These are phyloP conservation scores for Agapornis roseicollis DNA, from an alignment of 2,113 vertebrate genomes.

Conservation along the genomic window DNA sequence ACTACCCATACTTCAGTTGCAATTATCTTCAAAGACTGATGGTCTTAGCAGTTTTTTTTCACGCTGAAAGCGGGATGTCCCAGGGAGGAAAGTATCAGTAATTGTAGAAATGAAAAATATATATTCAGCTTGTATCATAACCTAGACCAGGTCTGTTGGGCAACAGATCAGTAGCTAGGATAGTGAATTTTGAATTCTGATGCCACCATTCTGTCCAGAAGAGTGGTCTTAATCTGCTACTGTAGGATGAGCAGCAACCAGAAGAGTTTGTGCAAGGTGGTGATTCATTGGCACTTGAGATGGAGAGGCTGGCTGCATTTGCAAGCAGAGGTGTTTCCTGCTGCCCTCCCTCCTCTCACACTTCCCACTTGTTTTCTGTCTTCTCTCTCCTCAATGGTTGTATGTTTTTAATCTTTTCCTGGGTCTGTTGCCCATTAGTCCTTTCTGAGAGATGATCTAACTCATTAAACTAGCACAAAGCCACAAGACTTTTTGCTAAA, in stretches of 20 bases:
- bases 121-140: not conserved
- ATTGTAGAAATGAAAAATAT: not conserved
- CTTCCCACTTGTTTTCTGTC: not conserved
- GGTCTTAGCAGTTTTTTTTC: not conserved
- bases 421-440: not conserved
- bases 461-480: not conserved
- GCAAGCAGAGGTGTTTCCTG: not conserved
- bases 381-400: not conserved
- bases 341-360: not conserved
- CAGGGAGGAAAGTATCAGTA: not conserved
- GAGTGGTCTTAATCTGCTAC: not conserved
- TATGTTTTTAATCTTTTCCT: not conserved
- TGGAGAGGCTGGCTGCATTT: not conserved
- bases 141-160: not conserved
- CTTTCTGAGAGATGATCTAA: not conserved
- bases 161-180: not conserved
- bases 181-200: not conserved
- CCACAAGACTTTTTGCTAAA: accelerated
- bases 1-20: not conserved
- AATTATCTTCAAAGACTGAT: not conserved
- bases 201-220: not conserved
- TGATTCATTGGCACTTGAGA: not conserved
- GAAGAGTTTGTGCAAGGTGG: not conserved
- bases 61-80: not conserved
- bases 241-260: not conserved